These are phyloP conservation scores for Pelagia noctiluca DNA, from an alignment of 30 jellyfish, hydroid and myxozoan species.

Conservation along the genomic window DNA sequence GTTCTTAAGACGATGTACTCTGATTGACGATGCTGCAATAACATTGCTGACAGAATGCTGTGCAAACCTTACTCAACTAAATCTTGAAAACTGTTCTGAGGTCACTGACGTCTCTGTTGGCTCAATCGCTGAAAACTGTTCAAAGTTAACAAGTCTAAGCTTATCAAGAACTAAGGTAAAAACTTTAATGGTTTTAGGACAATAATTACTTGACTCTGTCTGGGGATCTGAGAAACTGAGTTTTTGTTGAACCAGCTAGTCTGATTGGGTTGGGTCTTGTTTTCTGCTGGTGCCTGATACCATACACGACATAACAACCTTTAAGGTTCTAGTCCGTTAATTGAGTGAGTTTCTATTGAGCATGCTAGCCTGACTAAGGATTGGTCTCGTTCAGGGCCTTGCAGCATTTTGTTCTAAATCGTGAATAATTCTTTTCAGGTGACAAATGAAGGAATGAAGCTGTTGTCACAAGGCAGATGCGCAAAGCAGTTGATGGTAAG, in stretches of 20 bases:
- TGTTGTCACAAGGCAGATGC: slow-evolving; percentile 64
- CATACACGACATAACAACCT: no score
- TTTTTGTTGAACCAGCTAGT: background rate
- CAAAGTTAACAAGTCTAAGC: slow-evolving; percentile 40
- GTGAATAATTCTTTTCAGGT: slow-evolving; percentile 22
- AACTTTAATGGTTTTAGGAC: background rate
- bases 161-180: slow-evolving; percentile 67
- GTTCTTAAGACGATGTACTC: slow-evolving; percentile 52
- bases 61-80: slow-evolving; percentile 45
- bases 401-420: no score
- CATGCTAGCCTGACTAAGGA: no score
- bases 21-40: slow-evolving; percentile 60
- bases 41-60: slow-evolving; percentile 34
- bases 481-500: slow-evolving; percentile 40
- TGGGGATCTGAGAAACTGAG: slow-evolving; percentile 7
- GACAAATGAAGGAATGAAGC: slow-evolving; percentile 60
- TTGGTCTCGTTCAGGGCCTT: no score
- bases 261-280: no score
- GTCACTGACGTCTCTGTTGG: slow-evolving; percentile 48
- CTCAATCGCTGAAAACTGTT: slow-evolving; percentile 1
- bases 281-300: no score
- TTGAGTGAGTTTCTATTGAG: no score
- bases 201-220: background rate
- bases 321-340: no score
- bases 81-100: slow-evolving; percentile 51